Evolutionary conservation across 2,888 invertebrate genomes (phyloP).

Genomic region (Eulithis testata): DNA sequence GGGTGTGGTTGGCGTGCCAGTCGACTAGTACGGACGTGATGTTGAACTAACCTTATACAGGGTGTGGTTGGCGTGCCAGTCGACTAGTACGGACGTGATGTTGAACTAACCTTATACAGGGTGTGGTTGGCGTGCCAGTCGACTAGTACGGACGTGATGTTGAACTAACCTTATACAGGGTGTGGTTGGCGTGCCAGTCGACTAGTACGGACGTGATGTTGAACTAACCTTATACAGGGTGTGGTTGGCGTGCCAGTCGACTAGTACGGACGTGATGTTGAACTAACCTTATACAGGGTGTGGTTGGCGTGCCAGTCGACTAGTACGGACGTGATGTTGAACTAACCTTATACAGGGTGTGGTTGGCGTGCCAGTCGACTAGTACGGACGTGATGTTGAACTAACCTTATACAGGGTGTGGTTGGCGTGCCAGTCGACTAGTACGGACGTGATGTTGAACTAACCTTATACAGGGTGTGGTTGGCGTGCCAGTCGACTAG

Average conservation of each 20-base stretch:
- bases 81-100: constrained; percentile 83
- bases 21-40: constrained; percentile 84
- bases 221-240: constrained; percentile 87
- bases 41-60: constrained; percentile 86
- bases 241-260: constrained; percentile 88
- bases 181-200: constrained; percentile 89
- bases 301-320: constrained; percentile 88
- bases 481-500: constrained; percentile 89
- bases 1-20: constrained; percentile 89
- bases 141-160: constrained; percentile 83
- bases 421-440: constrained; percentile 89
- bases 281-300: constrained; percentile 87
- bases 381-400: constrained; percentile 85
- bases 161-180: constrained; percentile 87
- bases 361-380: constrained; percentile 88
- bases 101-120: constrained; percentile 86
- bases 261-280: constrained; percentile 84
- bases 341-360: constrained; percentile 87
- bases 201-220: constrained; percentile 84
- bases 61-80: constrained; percentile 90
- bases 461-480: constrained; percentile 87
- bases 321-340: constrained; percentile 85
- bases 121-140: constrained; percentile 90
- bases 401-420: constrained; percentile 87
- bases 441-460: constrained; percentile 83